phyloP scores from a whole-genome alignment of 2,797 vertebrate genomes.

The Sebastiscus tertius region DNA sequence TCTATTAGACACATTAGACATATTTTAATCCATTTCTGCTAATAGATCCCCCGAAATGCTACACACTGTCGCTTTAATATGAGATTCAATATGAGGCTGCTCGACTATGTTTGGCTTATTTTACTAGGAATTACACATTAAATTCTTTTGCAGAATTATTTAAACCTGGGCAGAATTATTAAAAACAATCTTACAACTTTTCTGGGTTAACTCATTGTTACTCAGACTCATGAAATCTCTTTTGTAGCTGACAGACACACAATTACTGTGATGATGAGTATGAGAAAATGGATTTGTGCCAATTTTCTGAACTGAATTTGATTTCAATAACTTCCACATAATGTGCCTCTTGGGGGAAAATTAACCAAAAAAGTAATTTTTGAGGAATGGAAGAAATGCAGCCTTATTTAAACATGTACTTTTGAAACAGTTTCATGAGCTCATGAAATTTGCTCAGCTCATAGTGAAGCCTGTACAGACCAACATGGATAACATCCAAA shows the following conservation, averaged over 20 bases:
- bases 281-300: slow-evolving; percentile 25
- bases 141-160: neutral
- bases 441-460: neutral
- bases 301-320: slow-evolving; percentile 30
- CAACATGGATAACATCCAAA: slow-evolving; percentile 27
- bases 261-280: neutral
- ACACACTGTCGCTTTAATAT: neutral
- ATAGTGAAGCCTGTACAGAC: neutral
- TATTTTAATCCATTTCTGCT: neutral
- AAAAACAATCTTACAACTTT: slow-evolving; percentile 4
- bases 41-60: neutral
- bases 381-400: slow-evolving; percentile 1
- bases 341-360: slow-evolving; percentile 3
- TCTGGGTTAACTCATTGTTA: slow-evolving; percentile 3
- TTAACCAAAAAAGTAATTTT: slow-evolving; percentile 11
- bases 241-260: slow-evolving; percentile 12
- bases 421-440: slow-evolving; percentile 22
- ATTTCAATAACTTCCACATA: slow-evolving; percentile 16
- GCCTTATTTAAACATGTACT: neutral
- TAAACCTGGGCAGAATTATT: neutral
- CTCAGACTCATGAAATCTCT: neutral
- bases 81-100: neutral
- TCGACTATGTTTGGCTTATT: neutral
- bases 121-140: neutral
- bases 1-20: no score